phyloP scores from a whole-genome alignment of 2,797 vertebrate genomes.

The Phyllotis vaccarum region DNA sequence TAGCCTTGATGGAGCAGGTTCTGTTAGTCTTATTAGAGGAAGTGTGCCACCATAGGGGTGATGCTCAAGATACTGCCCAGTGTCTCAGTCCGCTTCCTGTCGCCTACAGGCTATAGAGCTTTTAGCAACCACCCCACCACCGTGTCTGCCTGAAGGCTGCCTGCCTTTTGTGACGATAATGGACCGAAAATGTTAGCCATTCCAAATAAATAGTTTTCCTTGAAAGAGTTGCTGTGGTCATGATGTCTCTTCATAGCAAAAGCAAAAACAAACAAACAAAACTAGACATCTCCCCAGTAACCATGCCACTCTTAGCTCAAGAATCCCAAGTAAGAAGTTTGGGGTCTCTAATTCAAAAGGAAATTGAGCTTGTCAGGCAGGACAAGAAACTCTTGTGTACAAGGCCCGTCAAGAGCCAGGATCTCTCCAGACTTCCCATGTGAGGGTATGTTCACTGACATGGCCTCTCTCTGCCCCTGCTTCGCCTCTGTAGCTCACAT shows the following conservation, averaged over 20 bases:
- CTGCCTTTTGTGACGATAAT: background rate
- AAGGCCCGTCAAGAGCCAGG: background rate
- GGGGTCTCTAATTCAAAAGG: background rate
- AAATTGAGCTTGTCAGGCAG: background rate
- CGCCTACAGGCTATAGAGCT: background rate
- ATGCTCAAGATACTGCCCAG: background rate
- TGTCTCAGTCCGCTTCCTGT: background rate
- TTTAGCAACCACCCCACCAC: background rate
- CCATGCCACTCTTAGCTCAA: background rate
- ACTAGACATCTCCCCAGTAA: background rate
- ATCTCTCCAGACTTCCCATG: rapidly evolving
- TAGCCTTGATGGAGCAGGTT: background rate
- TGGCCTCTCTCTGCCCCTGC: no score
- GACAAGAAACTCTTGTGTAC: background rate
- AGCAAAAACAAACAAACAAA: background rate
- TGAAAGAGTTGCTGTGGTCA: background rate
- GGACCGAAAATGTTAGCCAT: background rate
- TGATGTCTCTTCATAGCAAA: background rate
- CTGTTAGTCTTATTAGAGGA: background rate
- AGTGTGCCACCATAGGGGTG: background rate
- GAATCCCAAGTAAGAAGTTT: background rate
- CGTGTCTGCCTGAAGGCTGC: background rate
- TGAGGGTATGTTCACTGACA: background rate
- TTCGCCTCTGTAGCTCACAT: background rate
- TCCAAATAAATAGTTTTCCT: background rate